These are phyloP conservation scores for Apis florea DNA, from an alignment of 1,140 invertebrate genomes.

Conservation along the genomic window DNA sequence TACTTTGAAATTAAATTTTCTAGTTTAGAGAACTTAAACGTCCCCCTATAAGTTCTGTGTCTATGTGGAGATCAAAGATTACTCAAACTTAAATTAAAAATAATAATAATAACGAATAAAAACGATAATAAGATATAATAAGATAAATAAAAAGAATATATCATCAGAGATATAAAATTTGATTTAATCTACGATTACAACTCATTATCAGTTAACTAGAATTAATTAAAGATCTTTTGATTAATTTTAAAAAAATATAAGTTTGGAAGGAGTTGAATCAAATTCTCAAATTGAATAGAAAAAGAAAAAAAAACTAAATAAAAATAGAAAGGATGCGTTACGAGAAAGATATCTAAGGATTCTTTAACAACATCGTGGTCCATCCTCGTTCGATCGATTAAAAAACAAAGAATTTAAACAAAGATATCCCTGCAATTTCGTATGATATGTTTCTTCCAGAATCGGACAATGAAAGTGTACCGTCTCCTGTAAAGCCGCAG, in stretches of 20 bases:
- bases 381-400: not conserved
- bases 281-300: not conserved
- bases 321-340: not conserved
- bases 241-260: not conserved
- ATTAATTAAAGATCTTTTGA: not conserved
- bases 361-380: not conserved
- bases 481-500: slow-evolving; percentile 82
- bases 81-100: not conserved
- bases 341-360: slow-evolving; percentile 1
- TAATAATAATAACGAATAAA: not conserved
- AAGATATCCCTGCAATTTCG: slow-evolving; percentile 54
- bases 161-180: not conserved
- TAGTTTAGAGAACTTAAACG: not conserved
- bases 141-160: not conserved
- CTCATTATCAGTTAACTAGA: not conserved
- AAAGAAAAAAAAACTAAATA: not conserved
- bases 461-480: slow-evolving; percentile 85
- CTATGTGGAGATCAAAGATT: slow-evolving; percentile 3
- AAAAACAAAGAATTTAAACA: not conserved
- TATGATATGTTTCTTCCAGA: slow-evolving; percentile 85
- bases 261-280: not conserved
- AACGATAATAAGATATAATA: not conserved
- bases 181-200: not conserved
- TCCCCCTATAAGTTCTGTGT: not conserved
- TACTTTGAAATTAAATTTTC: not conserved